These are phyloP conservation scores for Petrophora chlorosata DNA, from an alignment of 2,888 invertebrate species.

Conservation along the genomic window DNA sequence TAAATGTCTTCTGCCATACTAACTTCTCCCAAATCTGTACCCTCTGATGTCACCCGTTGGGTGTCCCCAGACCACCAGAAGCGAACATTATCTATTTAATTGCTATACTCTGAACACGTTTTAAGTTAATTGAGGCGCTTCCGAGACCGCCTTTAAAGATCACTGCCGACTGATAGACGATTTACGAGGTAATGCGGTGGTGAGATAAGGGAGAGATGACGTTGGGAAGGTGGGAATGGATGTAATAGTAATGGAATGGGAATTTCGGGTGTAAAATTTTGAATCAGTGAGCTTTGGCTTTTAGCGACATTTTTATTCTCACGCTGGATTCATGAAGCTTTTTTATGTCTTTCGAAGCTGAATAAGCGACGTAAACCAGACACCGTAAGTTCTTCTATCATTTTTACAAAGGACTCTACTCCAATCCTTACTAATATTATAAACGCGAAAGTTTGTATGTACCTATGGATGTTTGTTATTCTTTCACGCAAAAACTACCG, in stretches of 20 bases:
- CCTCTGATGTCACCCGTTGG: slow-evolving; percentile 13
- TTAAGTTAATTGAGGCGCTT: slow-evolving; percentile 74
- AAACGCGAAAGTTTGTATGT: too few relatives aligned
- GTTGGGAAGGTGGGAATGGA: too few relatives aligned
- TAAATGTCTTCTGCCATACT: neutral
- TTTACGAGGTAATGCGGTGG: slow-evolving; percentile 50
- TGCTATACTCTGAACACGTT: slow-evolving; percentile 71
- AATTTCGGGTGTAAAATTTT: slow-evolving; percentile 4
- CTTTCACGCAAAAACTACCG: too few relatives aligned
- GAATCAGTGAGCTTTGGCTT: too few relatives aligned
- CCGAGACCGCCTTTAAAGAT: slow-evolving; percentile 55
- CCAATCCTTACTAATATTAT: too few relatives aligned
- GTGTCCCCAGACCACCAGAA: slow-evolving; percentile 67
- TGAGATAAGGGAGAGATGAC: slow-evolving; percentile 28
- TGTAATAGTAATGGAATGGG: slow-evolving; percentile 29
- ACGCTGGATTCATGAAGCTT: too few relatives aligned
- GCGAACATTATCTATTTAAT: slow-evolving; percentile 74
- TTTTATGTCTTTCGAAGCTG: neutral
- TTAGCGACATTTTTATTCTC: too few relatives aligned
- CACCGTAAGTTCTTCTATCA: too few relatives aligned
- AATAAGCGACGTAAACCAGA: too few relatives aligned
- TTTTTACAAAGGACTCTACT: too few relatives aligned
- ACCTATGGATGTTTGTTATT: too few relatives aligned
- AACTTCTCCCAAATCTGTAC: neutral
- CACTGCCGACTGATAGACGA: slow-evolving; percentile 57